Evolutionary conservation across 2,113 vertebrate species (phyloP).

Genomic region (Ranitomeya imitator): DNA sequence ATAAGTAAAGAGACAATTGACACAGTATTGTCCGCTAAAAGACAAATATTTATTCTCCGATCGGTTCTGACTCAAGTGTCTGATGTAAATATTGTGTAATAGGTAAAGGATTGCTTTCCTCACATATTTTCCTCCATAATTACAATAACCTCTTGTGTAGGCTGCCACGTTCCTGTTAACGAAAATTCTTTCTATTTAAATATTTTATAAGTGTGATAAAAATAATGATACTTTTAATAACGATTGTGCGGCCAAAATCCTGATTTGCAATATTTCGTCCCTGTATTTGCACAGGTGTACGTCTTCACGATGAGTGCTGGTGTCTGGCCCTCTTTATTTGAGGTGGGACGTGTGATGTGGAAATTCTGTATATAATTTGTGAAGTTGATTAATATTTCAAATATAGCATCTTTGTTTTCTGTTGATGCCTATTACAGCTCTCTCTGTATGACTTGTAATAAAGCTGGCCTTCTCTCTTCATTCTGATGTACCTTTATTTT

Average conservation of each 20-base stretch:
- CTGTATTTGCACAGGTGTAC: not conserved
- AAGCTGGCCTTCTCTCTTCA: too few species aligned
- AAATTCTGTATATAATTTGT: not conserved
- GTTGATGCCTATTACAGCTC: too few species aligned
- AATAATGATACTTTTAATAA: not conserved
- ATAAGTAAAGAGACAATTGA: not conserved
- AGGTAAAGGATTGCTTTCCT: not conserved
- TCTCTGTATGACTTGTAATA: too few species aligned
- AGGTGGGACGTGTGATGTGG: not conserved
- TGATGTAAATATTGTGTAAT: not conserved
- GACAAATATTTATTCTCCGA: not conserved
- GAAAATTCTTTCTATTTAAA: not conserved
- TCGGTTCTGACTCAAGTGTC: not conserved
- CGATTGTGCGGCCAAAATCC: not conserved
- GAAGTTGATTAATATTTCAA: too few species aligned
- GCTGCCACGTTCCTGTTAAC: not conserved
- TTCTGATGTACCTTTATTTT: too few species aligned
- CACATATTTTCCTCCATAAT: not conserved
- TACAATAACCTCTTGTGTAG: not conserved
- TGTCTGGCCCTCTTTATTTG: not conserved
- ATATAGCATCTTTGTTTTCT: too few species aligned
- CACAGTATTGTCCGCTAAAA: not conserved
- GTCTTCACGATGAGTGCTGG: not conserved
- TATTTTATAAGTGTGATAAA: not conserved
- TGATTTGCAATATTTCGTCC: not conserved